Conservation (phyloP, 2,797 vertebrate genomes). For the Malacoraja senta region DNA sequence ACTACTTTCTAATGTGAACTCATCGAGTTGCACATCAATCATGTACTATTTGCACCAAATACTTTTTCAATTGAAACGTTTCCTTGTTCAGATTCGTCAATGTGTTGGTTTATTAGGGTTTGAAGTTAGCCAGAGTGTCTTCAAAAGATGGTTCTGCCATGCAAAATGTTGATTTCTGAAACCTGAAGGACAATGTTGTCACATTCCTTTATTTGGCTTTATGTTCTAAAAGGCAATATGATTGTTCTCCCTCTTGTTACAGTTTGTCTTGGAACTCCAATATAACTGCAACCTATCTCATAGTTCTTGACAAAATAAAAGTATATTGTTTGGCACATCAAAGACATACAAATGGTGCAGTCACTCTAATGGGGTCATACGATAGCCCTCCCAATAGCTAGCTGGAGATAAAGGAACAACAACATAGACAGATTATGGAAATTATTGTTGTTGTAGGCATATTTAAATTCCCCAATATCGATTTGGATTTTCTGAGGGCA, state of each 20-base stretch:
- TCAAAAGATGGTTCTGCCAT: too few species aligned
- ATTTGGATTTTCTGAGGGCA: too few species aligned
- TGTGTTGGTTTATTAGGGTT: neutral
- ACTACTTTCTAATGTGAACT: neutral
- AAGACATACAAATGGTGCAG: too few species aligned
- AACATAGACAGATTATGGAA: too few species aligned
- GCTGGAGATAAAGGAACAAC: too few species aligned
- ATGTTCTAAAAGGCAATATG: neutral
- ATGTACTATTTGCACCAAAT: neutral
- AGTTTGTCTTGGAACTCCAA: neutral
- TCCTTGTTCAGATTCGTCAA: neutral
- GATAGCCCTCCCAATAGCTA: too few species aligned
- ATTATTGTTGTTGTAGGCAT: too few species aligned
- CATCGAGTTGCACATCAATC: neutral
- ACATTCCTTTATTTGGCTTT: neutral
- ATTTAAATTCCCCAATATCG: too few species aligned
- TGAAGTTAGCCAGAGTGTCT: neutral
- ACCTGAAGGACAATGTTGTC: neutral
- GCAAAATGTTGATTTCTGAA: conserved; percentile 12
- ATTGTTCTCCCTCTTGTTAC: neutral
- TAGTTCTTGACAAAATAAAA: too few species aligned
- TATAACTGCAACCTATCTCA: neutral
- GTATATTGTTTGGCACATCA: too few species aligned
- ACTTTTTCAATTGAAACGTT: neutral
- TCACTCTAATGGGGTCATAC: too few species aligned